Percentiles rank a stretch among this genome's conserved stretches.
phyloP scores from a whole-genome alignment of 2,888 invertebrate species.

The Erannis defoliaria region DNA sequence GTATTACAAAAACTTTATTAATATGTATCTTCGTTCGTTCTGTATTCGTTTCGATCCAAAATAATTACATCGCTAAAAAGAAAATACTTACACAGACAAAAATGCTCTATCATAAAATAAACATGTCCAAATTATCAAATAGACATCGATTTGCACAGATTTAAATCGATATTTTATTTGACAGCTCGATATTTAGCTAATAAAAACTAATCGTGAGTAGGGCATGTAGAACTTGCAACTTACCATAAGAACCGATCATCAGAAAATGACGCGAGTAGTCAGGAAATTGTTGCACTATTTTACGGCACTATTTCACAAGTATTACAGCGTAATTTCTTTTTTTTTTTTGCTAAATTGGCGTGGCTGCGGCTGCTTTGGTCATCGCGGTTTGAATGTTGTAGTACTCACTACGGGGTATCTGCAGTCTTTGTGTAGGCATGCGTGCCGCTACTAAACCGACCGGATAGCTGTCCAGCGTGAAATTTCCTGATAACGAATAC shows the following conservation, averaged over 20 bases:
- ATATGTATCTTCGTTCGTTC: no score
- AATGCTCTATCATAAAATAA: no score
- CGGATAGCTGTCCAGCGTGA: slow-evolving; percentile 32
- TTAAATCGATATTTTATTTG: no score
- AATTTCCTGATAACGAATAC: slow-evolving; percentile 23
- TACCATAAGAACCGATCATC: slow-evolving; percentile 2
- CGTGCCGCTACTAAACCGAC: slow-evolving; percentile 57
- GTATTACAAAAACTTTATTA: no score
- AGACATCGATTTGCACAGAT: no score
- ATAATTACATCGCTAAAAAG: no score
- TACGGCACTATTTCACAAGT: neutral
- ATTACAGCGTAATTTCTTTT: neutral
- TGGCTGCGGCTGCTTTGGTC: slow-evolving; percentile 50
- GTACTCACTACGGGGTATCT: slow-evolving; percentile 49
- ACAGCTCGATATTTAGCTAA: no score
- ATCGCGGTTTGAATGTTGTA: slow-evolving; percentile 51
- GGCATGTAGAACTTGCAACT: no score
- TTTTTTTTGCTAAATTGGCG: slow-evolving; percentile 13
- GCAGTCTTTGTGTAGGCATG: slow-evolving; percentile 62
- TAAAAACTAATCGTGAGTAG: no score
- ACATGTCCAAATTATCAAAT: no score
- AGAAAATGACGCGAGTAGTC: neutral
- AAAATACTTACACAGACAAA: no score
- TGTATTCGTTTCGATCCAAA: no score
- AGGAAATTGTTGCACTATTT: neutral